Evolutionary conservation across 2,888 invertebrate species (phyloP).

Genomic region (Morpho helenor): DNA sequence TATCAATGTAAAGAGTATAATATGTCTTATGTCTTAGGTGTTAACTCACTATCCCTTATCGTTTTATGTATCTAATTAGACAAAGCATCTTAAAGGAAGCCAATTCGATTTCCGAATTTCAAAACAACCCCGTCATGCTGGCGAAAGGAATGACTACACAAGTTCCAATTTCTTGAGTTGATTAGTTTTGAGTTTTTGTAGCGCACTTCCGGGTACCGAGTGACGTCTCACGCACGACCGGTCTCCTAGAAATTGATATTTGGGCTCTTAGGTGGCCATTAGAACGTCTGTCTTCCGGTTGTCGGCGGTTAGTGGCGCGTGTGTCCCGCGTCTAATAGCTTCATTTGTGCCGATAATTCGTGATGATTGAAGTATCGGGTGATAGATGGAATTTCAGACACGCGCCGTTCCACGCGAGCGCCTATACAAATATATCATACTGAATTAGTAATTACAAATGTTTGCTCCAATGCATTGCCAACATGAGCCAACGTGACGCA

Average conservation of each 20-base stretch:
- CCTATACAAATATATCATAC: constrained; percentile 38
- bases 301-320: constrained; percentile 59
- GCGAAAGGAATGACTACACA: constrained; percentile 59
- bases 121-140: constrained; percentile 47
- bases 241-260: constrained; percentile 74
- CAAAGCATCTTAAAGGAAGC: constrained; percentile 58
- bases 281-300: constrained; percentile 73
- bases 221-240: constrained; percentile 60
- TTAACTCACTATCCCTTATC: constrained; percentile 1
- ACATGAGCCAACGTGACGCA: constrained; percentile 41
- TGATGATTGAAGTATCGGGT: constrained; percentile 40
- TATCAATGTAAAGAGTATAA: constrained; percentile 2
- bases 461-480: constrained; percentile 34
- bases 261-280: constrained; percentile 70
- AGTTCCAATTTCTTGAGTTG: constrained; percentile 64
- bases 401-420: constrained; percentile 50
- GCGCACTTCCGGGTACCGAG: constrained; percentile 69
- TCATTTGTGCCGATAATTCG: constrained; percentile 68
- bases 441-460: constrained; percentile 41
- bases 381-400: constrained; percentile 32
- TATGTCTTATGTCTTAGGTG: constrained; percentile 7
- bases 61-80: constrained; percentile 49
- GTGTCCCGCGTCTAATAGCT: constrained; percentile 62
- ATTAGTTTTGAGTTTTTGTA: constrained; percentile 67
- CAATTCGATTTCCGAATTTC: constrained; percentile 39